A percentile compares a stretch with the other conserved stretches of the same genome.
These are phyloP conservation scores for Nephrotoma appendiculata DNA, from an alignment of 2,888 invertebrate species.

Conservation along the genomic window DNA sequence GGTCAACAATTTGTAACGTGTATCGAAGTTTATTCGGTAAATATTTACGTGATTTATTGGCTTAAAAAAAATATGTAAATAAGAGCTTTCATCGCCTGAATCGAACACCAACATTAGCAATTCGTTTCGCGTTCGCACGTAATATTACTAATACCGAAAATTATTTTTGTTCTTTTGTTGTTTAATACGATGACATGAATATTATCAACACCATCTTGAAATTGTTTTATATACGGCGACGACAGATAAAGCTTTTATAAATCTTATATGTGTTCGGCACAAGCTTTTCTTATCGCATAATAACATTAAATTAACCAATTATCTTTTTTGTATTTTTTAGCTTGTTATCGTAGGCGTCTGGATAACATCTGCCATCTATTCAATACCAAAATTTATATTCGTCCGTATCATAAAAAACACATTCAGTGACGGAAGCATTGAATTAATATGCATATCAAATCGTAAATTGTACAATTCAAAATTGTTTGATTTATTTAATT, in stretches of 20 bases:
- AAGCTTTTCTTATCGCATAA: constrained; percentile 8
- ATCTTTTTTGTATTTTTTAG: constrained; percentile 31
- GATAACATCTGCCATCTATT: constrained; percentile 69
- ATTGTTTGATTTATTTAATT: constrained; percentile 65
- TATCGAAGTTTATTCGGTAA: neutral
- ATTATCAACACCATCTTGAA: no score
- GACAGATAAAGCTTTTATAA: neutral
- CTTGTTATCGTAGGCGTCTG: constrained; percentile 65
- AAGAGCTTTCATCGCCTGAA: no score
- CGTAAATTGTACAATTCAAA: constrained; percentile 65
- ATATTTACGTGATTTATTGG: neutral
- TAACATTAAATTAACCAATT: neutral
- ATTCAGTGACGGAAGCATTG: constrained; percentile 28
- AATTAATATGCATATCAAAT: constrained; percentile 54
- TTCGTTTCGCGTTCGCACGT: no score
- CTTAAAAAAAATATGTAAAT: neutral
- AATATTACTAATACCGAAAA: no score
- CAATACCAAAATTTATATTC: constrained; percentile 70
- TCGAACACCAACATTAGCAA: no score
- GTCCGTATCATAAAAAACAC: constrained; percentile 55
- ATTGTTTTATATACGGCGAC: neutral
- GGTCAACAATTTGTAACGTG: neutral
- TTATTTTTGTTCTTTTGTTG: no score
- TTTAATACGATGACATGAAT: no score
- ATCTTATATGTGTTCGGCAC: neutral